A percentile compares a stretch with the other conserved stretches of the same genome.
phyloP scores from a whole-genome alignment of 2,113 vertebrate species.

The Camelus dromedarius region DNA sequence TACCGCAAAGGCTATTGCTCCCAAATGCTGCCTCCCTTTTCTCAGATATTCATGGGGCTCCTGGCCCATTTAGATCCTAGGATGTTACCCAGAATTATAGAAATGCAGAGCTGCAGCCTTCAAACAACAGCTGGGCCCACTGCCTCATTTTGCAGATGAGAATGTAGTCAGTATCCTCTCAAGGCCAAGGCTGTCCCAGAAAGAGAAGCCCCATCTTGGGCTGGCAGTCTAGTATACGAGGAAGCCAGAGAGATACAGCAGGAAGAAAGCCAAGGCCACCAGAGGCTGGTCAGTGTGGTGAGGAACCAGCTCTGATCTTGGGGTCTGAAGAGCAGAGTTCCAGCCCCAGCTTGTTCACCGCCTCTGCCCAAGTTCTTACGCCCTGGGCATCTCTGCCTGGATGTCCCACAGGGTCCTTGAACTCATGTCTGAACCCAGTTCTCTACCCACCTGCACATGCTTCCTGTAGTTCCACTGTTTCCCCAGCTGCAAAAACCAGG shows the following conservation, averaged over 20 bases:
- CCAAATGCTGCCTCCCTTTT: neutral
- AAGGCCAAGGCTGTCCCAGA: neutral
- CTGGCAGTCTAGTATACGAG: neutral
- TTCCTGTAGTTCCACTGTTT: too few relatives aligned
- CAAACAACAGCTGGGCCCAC: neutral
- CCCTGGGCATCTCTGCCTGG: neutral
- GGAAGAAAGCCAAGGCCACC: neutral
- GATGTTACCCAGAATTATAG: neutral
- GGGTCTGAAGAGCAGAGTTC: neutral
- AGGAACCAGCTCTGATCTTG: neutral
- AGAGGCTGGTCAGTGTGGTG: neutral
- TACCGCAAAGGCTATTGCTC: neutral
- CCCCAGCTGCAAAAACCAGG: neutral
- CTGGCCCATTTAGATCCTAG: neutral
- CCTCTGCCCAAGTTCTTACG: neutral
- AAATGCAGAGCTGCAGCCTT: neutral
- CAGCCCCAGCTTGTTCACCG: neutral
- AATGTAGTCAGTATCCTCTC: neutral
- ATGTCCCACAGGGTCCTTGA: neutral
- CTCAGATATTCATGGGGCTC: neutral
- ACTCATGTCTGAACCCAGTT: neutral
- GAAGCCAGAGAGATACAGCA: neutral
- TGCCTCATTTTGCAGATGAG: neutral
- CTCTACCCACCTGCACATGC: neutral
- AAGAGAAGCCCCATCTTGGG: neutral